These are phyloP conservation scores for Halcyon senegalensis DNA, from an alignment of 2,113 vertebrate species.

Conservation along the genomic window DNA sequence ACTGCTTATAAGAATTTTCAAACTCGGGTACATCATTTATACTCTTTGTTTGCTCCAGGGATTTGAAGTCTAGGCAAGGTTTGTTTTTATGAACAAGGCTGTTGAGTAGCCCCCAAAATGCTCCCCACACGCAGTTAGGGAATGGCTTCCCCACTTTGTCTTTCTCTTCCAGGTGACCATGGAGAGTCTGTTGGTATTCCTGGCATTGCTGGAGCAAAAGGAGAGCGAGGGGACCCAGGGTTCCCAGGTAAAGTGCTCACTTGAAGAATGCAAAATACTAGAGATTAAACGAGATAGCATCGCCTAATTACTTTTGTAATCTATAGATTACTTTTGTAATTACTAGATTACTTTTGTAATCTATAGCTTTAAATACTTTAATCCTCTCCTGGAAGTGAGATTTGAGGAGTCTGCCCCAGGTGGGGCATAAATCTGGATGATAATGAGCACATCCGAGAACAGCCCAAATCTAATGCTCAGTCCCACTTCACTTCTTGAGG, in stretches of 20 bases:
- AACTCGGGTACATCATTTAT: not conserved
- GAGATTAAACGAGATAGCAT: not conserved
- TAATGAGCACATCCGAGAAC: not conserved
- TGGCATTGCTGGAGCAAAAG: slow-evolving; percentile 82
- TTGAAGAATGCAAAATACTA: not conserved
- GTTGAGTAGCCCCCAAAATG: not conserved
- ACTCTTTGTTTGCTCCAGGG: not conserved
- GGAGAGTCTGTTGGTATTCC: slow-evolving; percentile 77
- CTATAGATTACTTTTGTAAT: not conserved
- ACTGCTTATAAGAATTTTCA: not conserved
- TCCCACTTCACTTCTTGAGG: not conserved
- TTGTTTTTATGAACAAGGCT: not conserved
- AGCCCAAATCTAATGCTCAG: not conserved
- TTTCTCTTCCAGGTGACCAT: slow-evolving; percentile 77
- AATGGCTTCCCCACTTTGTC: not conserved
- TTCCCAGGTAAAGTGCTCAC: slow-evolving; percentile 77
- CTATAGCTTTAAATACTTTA: not conserved
- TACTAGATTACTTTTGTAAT: not conserved
- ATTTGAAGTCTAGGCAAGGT: not conserved
- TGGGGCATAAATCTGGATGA: not conserved
- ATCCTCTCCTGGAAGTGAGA: not conserved
- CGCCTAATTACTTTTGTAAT: not conserved
- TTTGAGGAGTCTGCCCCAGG: not conserved
- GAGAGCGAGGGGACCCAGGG: slow-evolving; percentile 81
- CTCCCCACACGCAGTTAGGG: not conserved